Base-by-base conservation (phyloP, 1,140 invertebrate species). In the Cryptotermes secundus region DNA sequence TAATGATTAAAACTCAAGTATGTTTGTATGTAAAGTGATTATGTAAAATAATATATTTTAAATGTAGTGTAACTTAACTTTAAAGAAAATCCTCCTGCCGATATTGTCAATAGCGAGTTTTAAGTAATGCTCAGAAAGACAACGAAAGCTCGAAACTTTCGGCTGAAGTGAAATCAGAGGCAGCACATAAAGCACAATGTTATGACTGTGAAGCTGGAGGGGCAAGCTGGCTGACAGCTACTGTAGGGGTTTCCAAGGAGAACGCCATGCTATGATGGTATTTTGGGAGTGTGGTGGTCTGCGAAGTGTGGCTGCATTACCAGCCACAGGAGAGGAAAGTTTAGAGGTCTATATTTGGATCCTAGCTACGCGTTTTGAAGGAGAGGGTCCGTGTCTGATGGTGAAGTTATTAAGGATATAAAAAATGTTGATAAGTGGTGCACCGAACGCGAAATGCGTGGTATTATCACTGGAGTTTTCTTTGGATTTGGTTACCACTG, bases 291-390 rank as follows among this genome's bases (percentile, higher is more conserved):
- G 83, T 79, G 83, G 45, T 36, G 79, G 65, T 80, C 80, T 84
- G 83, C 83, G 34, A 84, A 84, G 83, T 38, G 83, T 84, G 79
- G 59, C n/a, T 72, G 59, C 59, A 72, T 72, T 84, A 49, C 34
- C 22, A 84, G 72, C 38, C n/a, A 49, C 38, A 42, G 49, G 35
- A 65, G 83, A 49, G 49, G 83, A 36, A 35, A 79, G 42, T 79
- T 53, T 80, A 79, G 59, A 80, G 72, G 83, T 79, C 83, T 84
- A 84, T 79, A 84, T 84, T 84, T 84, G 83, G 83, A 45, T 79
- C 65, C 49, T 26, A 82, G 42, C n/a, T 49, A 49, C 34, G 81
- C 38, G 81, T 31, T 59, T 59, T 59, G 53, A 59, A 19, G 19
- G 53, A 59, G 26, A 7, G 53, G 26, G 53, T 7, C n/a, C 10